phyloP scores from a whole-genome alignment of 2,888 invertebrate genomes.

The Cantharis lateralis region DNA sequence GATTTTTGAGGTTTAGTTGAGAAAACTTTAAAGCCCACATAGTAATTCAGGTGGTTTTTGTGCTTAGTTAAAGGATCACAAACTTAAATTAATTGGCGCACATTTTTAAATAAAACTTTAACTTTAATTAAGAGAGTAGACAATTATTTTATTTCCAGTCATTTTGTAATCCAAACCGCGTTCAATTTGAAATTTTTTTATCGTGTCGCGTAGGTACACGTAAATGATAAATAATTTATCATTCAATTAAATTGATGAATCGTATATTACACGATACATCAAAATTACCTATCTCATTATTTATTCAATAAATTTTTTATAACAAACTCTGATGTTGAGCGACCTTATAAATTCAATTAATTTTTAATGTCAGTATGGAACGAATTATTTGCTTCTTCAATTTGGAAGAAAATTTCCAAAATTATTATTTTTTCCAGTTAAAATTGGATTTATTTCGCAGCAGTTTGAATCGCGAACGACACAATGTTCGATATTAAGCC shows the following conservation, averaged over 20 bases:
- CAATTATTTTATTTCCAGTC: background rate
- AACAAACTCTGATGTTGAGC: background rate
- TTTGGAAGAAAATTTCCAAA: background rate
- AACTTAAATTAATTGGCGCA: slow-evolving; percentile 1
- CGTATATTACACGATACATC: background rate
- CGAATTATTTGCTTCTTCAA: background rate
- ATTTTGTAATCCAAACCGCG: background rate
- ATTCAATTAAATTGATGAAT: background rate
- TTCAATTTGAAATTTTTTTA: background rate
- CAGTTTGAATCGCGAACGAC: background rate
- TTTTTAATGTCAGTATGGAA: background rate
- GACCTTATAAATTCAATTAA: background rate
- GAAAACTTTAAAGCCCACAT: slow-evolving; percentile 1
- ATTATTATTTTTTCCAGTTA: background rate
- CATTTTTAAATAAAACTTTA: background rate
- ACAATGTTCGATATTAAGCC: background rate
- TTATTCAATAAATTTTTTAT: background rate
- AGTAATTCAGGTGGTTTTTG: slow-evolving; percentile 5
- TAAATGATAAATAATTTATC: background rate
- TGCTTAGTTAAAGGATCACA: background rate
- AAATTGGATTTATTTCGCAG: background rate
- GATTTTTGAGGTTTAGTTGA: slow-evolving; percentile 1
- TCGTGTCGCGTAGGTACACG: background rate
- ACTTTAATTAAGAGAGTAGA: background rate
- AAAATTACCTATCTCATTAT: background rate